Evolutionary conservation across 2,888 invertebrate species (phyloP), one percentile per base, ranked within the genome.

Genomic region (Cordilura impudica): DNA sequence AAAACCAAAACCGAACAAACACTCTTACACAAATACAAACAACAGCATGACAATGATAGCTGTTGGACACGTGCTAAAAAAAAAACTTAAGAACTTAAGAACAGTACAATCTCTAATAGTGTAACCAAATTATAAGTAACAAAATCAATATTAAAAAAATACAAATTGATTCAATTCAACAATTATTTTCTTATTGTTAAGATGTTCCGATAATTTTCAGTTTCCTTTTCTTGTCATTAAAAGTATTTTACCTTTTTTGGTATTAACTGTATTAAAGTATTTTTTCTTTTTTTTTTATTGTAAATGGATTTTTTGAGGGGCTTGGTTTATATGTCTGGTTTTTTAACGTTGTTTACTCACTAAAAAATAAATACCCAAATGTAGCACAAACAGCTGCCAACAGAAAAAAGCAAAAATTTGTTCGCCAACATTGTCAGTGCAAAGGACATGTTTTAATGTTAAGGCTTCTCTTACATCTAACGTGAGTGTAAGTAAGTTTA

Each of bases 401-500:
- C 53, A 23, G 18, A 14, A 51, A 53, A 53, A 53, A 29, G 10
- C 1, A 53, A 43, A 58, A 65, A 49, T 66, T 78, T 71, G 65
- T 60, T 66, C 66, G 66, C 78, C 65, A 70, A 74, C 66, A 67
- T 58, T 73, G 73, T 78, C 73, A 73, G 69, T 78, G 78, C 73
- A 58, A 78, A 65, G 43, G 69, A 78, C 78, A 78, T 69, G 58
- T 69, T 69, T 69, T 69, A 56, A 73, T 69, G 61, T 73, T 58
- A 3, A 16, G 1, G 3, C 35, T 76, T 58, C 60, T 63, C 4
- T 58, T 3, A 12, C n/a, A 6, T n/a, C n/a, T 14, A 45, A 14
- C n/a, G 26, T 8, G 10, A 14, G 18, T 53, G 45, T 53, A 6
- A 26, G 51, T 49, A 21, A 14, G 51, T 53, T 5, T 53, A 26